These are phyloP conservation scores for Sebastiscus tertius DNA, from an alignment of 2,797 vertebrate species.

Conservation along the genomic window DNA sequence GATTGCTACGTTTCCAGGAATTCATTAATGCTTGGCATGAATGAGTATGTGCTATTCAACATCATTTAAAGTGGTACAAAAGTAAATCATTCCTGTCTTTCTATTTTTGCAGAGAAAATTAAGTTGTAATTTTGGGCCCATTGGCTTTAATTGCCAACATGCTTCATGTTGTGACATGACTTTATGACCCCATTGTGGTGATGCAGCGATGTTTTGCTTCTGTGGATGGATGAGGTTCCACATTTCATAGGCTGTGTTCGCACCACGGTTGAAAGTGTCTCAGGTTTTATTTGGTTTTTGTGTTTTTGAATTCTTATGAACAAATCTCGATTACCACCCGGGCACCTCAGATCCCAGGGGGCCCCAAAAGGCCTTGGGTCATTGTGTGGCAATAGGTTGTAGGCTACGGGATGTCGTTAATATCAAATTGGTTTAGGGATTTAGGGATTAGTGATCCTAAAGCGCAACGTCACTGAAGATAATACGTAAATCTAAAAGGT, in stretches of 20 bases:
- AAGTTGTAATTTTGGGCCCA: conserved; percentile 47
- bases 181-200: conserved; percentile 37
- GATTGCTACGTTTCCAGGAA: conserved; percentile 39
- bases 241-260: background rate
- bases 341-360: background rate
- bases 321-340: background rate
- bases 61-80: conserved; percentile 41
- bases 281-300: background rate
- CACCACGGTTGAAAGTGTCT: background rate
- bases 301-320: too few relatives aligned
- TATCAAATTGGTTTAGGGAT: background rate
- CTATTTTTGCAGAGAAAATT: conserved; percentile 34
- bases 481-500: background rate
- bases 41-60: conserved; percentile 35
- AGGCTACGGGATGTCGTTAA: background rate
- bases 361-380: background rate
- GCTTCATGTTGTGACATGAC: conserved; percentile 36
- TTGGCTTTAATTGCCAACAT: conserved; percentile 44
- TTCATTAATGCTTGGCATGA: conserved; percentile 54
- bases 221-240: background rate
- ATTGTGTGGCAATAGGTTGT: background rate
- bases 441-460: background rate
- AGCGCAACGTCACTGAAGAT: background rate
- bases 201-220: background rate
- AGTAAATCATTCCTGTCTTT: conserved; percentile 35